Percentiles rank a stretch among this genome's conserved stretches.
These are phyloP conservation scores for Galago senegalensis DNA, from an alignment of 2,797 vertebrate genomes.

Conservation along the genomic window DNA sequence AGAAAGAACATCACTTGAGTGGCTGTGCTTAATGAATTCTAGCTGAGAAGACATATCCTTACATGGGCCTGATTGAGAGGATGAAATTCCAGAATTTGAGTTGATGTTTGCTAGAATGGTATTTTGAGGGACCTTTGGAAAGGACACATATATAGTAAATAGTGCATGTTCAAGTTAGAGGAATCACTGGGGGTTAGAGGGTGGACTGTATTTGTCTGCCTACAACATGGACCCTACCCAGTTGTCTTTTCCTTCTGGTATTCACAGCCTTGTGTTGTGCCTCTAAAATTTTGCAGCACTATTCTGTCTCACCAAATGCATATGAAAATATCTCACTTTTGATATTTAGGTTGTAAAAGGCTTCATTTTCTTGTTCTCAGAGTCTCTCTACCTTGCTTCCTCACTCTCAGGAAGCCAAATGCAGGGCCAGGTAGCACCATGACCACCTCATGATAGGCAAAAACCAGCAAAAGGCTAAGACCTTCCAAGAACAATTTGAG, in stretches of 20 bases:
- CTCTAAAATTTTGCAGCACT: background rate
- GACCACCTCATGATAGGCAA: background rate
- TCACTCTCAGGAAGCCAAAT: background rate
- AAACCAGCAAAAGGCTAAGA: background rate
- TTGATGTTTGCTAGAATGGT: background rate
- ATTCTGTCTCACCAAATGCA: rapidly evolving
- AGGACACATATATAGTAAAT: background rate
- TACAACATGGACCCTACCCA: background rate
- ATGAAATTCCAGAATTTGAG: background rate
- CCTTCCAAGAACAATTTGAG: background rate
- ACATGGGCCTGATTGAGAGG: background rate
- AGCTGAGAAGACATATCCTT: rapidly evolving
- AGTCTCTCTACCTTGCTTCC: background rate
- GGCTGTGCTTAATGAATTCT: background rate
- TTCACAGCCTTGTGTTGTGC: background rate
- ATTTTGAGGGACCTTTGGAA: background rate
- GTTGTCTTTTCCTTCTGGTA: background rate
- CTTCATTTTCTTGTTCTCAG: background rate
- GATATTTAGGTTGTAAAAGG: background rate
- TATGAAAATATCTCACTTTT: background rate
- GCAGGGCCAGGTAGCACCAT: background rate
- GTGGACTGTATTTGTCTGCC: background rate
- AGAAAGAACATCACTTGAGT: background rate
- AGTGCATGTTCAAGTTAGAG: background rate
- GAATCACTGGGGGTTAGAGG: background rate